Evolutionary conservation across 2,888 invertebrate species (phyloP), one percentile per base, ranked within the genome.

Genomic region (Arrhopalites spinosus): DNA sequence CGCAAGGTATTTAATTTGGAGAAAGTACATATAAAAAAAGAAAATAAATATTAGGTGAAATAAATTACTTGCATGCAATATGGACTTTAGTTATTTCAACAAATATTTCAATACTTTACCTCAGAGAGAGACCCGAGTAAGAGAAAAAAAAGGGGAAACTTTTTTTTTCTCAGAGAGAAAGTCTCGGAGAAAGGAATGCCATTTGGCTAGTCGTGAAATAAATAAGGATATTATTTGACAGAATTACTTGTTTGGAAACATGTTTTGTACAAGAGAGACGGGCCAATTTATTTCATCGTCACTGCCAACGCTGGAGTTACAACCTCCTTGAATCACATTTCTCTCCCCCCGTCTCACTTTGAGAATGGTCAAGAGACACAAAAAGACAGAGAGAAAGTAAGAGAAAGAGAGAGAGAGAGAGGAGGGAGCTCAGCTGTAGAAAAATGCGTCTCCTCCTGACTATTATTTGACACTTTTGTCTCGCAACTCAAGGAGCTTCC

Each of bases 391-490:
- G 17, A 17, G 53, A 5, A 36, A 15, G 53, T 3, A 20, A 53
- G 36, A 61, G 59, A 36, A 64, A 17, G 36, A 15, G n/a, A 43
- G 20, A 36, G 30, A 27, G 59, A 61, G 27, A 53, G 53, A 25
- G 23, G 20, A 11, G 27, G 30, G 8, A 36, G 36, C 64, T 64
- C 64, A 64, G 29, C 64, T 30, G 64, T 30, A 29, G 23, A 64
- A 64, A 17, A 30, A 29, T 64, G 64, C 15, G 36, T 13, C 2
- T 61, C 20, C 20, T 36, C 36, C 36, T 36, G 59, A 64, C 64
- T 64, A 29, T 64, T 64, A 64, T 64, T 64, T 64, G 64, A 64
- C 64, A 64, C 64, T 64, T 64, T 64, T 64, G 64, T 64, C 64
- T 64, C 64, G 36, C 20, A 30, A 64, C 53, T 53, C n/a, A 53